These are phyloP conservation scores for Nyctalus aviator DNA, from an alignment of 2,797 vertebrate genomes.

Conservation along the genomic window DNA sequence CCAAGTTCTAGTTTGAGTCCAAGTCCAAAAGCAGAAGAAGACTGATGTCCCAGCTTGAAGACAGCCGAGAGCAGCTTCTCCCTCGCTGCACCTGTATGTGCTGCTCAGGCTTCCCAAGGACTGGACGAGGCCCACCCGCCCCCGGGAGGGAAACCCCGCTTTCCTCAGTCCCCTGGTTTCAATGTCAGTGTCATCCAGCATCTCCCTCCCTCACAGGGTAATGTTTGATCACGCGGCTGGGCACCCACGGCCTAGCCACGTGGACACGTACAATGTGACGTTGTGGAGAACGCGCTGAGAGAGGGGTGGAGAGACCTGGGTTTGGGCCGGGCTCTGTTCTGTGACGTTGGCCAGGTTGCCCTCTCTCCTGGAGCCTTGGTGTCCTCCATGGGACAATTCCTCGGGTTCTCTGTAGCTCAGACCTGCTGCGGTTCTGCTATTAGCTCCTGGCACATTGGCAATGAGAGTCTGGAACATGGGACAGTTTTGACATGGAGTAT, in stretches of 20 bases:
- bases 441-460: background rate
- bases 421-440: rapidly evolving
- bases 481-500: background rate
- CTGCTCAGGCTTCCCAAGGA: background rate
- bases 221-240: background rate
- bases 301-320: background rate
- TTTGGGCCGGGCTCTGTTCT: background rate
- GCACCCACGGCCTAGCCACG: background rate
- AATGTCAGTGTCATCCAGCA: background rate
- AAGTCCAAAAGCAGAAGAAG: background rate
- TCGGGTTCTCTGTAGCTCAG: background rate
- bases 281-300: background rate
- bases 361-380: background rate
- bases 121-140: background rate
- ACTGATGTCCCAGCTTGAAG: background rate
- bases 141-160: background rate
- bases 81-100: background rate
- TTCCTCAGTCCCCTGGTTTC: background rate
- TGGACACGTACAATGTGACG: background rate
- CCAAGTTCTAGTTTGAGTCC: background rate
- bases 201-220: too few relatives aligned
- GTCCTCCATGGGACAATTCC: background rate
- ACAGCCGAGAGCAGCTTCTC: too few relatives aligned
- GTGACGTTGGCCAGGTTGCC: background rate
- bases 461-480: background rate